A percentile compares a stretch with the other conserved stretches of the same genome.
These are phyloP conservation scores for Oenanthe melanoleuca DNA, from an alignment of 2,113 vertebrate species.

Conservation along the genomic window DNA sequence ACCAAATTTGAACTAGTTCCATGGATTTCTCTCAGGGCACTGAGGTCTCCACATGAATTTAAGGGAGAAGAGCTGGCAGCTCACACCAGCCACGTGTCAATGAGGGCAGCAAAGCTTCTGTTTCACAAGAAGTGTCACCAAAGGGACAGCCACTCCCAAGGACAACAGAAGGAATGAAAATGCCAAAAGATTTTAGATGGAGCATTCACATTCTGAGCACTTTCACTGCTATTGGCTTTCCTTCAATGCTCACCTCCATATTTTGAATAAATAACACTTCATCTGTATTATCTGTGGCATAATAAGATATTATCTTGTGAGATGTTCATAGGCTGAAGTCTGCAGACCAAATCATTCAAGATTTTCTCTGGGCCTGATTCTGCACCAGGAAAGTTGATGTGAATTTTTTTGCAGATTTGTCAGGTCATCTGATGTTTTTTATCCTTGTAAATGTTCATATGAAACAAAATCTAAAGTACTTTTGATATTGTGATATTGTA, in stretches of 20 bases:
- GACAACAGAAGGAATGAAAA: not conserved
- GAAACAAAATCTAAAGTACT: not conserved
- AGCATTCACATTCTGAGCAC: not conserved
- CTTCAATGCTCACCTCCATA: not conserved
- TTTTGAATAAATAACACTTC: not conserved
- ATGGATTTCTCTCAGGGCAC: not conserved
- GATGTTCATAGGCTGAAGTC: not conserved
- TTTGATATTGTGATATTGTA: not conserved
- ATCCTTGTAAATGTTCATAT: not conserved
- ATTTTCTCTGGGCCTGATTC: not conserved
- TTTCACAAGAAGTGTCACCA: not conserved
- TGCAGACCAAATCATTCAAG: not conserved
- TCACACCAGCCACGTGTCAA: not conserved
- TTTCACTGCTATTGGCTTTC: not conserved
- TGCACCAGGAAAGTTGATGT: not conserved
- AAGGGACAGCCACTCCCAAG: not conserved
- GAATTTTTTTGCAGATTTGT: slow-evolving; percentile 1
- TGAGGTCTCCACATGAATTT: not conserved
- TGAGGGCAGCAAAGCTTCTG: not conserved
- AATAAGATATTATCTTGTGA: not conserved
- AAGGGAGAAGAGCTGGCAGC: not conserved
- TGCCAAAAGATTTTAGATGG: not conserved
- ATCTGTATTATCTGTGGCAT: not conserved
- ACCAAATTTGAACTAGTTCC: not conserved
- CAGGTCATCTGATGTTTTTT: not conserved